Evolutionary conservation across 1,140 invertebrate genomes (phyloP).

Genomic region (Acyrthosiphon pisum): DNA sequence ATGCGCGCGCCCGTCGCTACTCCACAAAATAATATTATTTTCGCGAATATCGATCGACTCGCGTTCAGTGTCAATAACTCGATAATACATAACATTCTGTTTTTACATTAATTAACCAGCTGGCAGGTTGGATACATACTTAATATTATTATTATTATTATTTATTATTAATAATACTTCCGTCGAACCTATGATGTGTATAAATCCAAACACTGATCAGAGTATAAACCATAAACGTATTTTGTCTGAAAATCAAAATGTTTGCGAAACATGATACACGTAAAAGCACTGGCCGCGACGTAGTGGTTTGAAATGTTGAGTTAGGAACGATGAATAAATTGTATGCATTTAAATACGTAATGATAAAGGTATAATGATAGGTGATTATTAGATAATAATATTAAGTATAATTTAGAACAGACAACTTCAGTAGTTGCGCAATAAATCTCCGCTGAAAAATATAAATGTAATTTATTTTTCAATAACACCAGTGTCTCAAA

Average conservation of each 20-base stretch:
- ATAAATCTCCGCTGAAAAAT: background rate
- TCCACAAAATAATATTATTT: background rate
- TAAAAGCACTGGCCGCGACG: background rate
- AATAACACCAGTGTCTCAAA: background rate
- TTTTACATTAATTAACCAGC: background rate
- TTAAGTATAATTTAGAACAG: background rate
- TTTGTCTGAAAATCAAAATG: background rate
- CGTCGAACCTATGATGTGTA: background rate
- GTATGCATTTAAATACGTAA: background rate
- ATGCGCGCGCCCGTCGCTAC: background rate
- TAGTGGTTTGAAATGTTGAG: background rate
- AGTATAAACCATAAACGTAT: background rate
- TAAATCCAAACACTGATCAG: background rate
- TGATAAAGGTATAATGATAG: background rate
- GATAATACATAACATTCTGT: background rate
- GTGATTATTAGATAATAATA: background rate
- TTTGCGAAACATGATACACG: background rate
- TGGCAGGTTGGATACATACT: too few species aligned
- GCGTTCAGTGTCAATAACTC: background rate
- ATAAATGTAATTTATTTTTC: too few species aligned
- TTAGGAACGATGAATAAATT: background rate
- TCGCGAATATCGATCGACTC: background rate
- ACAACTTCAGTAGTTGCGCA: background rate
- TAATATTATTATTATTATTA: background rate
- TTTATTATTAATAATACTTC: background rate